Base-by-base conservation (phyloP, 2,113 vertebrate genomes). In the Rhinoderma darwinii region DNA sequence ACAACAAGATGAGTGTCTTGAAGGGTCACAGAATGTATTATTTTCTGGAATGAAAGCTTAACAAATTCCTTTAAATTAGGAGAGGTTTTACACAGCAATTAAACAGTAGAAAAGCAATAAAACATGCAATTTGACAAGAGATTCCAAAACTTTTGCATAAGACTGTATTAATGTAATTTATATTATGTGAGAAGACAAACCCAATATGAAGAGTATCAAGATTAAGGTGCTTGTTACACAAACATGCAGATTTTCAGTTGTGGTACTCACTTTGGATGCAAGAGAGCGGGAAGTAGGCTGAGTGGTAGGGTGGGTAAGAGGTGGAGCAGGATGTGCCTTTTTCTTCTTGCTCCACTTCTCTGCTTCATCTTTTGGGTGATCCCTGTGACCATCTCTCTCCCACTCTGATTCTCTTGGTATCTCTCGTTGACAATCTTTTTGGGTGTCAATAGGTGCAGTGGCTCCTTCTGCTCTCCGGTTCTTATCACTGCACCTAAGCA, bases 401-500 rank as follows among this genome's bases (percentile, higher is more conserved):
- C 86, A 87, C 11, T 87, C 86, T 39, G 85, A 25, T 15, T 87
- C 86, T 32, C 86, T 54, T 17, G 51, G 37, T 25, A 18, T 39
- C 41, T 87, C 86, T 41, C 86, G 78, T 56, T 82, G 63, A 43
- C 63, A 70, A 59, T 87, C 85, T 74, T 87, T 87, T 39, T 87
- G 85, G 27, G 68, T 37, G 56, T 87, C 86, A 37, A 70, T 25
- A n/a, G 68, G 41, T 41, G 20, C 86, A 44, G 68, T 30, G 54
- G 86, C 68, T 47, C 79, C 86, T 81, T 87, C 86, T 75, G 68
- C 27, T 59, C 86, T 87, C 70, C 79, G 70, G 41, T 75, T 87
- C 41, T 87, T 87, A 63, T 87, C 86, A 70, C 68, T 82, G 86
- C 86, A 87, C 82, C 86, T 87, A 63, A 87, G 68, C 78, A 87